Conservation (phyloP, 2,797 vertebrate species). For the Rhabdophis nuchalis region DNA sequence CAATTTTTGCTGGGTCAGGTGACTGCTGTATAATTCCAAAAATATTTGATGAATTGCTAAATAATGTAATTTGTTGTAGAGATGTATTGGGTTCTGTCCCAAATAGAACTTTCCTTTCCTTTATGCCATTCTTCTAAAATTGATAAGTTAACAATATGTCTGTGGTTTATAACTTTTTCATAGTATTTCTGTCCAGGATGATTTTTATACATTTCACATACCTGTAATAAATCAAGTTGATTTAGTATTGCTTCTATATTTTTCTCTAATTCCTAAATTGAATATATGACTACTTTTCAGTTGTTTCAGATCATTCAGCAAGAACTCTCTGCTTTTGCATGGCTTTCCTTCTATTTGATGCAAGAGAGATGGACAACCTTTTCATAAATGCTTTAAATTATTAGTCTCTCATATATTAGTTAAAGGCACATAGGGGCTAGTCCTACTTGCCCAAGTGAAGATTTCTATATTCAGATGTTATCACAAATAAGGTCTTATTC, state of each 20-base stretch:
- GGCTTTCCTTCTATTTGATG: background rate
- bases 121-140: background rate
- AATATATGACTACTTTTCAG: background rate
- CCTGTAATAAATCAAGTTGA: background rate
- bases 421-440: background rate
- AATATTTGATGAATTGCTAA: background rate
- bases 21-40: background rate
- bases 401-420: background rate
- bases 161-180: background rate
- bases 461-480: background rate
- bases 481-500: background rate
- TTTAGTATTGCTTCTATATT: background rate
- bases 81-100: background rate
- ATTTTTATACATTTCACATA: background rate
- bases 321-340: background rate
- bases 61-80: background rate
- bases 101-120: background rate
- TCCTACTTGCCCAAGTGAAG: background rate
- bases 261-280: background rate
- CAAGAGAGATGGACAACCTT: background rate
- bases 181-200: background rate
- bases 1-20: background rate
- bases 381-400: background rate
- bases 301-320: background rate
- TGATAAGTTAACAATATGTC: background rate